A percentile compares a stretch with the other conserved stretches of the same genome.
Evolutionary conservation across 2,888 invertebrate genomes (phyloP).

Genomic region (Gortyna flavago): DNA sequence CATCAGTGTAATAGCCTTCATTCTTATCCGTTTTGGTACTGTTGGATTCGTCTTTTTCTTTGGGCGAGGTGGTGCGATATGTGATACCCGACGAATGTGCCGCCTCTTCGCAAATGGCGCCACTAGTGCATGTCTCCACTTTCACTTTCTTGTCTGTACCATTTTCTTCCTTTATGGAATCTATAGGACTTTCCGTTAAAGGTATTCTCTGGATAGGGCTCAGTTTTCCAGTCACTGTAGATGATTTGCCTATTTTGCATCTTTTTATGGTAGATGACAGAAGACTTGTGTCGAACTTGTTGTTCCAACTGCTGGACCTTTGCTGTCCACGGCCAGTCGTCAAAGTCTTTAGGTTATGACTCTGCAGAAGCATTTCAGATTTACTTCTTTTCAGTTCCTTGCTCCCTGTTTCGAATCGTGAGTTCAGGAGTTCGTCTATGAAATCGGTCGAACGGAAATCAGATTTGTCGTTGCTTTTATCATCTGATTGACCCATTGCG

Average conservation of each 20-base stretch:
- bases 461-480: conserved; percentile 84
- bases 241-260: conserved; percentile 90
- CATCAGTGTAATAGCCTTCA: conserved; percentile 86
- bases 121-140: conserved; percentile 75
- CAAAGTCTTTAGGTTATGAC: conserved; percentile 86
- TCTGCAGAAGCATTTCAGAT: conserved; percentile 91
- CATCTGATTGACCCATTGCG: conserved; percentile 84
- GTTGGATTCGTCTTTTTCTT: conserved; percentile 81
- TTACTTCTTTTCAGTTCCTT: conserved; percentile 92
- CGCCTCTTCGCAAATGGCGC: conserved; percentile 80
- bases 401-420: conserved; percentile 85
- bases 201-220: conserved; percentile 83
- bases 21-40: conserved; percentile 82
- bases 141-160: conserved; percentile 81
- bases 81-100: conserved; percentile 87
- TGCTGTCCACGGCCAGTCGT: conserved; percentile 91
- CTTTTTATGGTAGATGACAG: conserved; percentile 91
- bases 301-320: conserved; percentile 93
- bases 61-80: conserved; percentile 82
- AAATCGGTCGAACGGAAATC: conserved; percentile 89
- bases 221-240: conserved; percentile 84
- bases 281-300: conserved; percentile 91
- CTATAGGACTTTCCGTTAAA: conserved; percentile 78
- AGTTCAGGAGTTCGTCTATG: conserved; percentile 90
- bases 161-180: conserved; percentile 82